Base-by-base conservation (phyloP, 2,797 vertebrate genomes). In the Loris lydekkerianus region DNA sequence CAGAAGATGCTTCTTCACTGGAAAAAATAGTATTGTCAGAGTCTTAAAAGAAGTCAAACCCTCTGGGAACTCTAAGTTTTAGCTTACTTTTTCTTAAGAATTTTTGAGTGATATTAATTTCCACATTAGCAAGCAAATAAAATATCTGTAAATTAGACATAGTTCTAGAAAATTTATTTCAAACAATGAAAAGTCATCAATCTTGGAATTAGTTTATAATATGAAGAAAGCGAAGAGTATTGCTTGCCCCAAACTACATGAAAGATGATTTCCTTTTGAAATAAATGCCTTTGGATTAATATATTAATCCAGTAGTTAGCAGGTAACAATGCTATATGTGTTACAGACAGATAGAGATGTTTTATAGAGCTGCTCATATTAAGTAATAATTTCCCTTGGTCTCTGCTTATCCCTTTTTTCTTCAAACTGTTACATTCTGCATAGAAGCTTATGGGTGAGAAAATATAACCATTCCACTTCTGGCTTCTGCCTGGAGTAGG, bases 151-250 rank as follows among this genome's bases (percentile, higher is more conserved):
- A 95, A 89, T 86, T 43, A 84, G 49, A 92, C 21, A 29, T 5
- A 27, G 5, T 46, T 94, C 73, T 65, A 53, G 75, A 89, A 93
- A 77, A 88, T 67, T 69, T n/a, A 67, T n/a, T 80, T 43, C 34
- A 86, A 91, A 73, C 3, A 20, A 31, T 43, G 49, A 75, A 49
- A 89, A 76, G 31, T 63, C 9, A 13, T 70, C n/a, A 17, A 4
- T 80, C 31, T 76, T 61, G 37, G 46, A 92, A n/a, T 87, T 92
- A 37, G 9, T 90, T 93, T 75, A 88, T 69, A 77, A 83, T 14
- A 17, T 76, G 53, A 82, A 49, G 58, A 31, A 78, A 83, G 37
- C 17, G 87, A 69, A 76, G 65, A 75, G 6, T 27, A 60, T 53
- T 58, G 10, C 37, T 80, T 88, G 27, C 7, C 21, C 72, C 46